Evolutionary conservation across 2,888 invertebrate genomes (phyloP).

Genomic region (Trissoscelio sp.): DNA sequence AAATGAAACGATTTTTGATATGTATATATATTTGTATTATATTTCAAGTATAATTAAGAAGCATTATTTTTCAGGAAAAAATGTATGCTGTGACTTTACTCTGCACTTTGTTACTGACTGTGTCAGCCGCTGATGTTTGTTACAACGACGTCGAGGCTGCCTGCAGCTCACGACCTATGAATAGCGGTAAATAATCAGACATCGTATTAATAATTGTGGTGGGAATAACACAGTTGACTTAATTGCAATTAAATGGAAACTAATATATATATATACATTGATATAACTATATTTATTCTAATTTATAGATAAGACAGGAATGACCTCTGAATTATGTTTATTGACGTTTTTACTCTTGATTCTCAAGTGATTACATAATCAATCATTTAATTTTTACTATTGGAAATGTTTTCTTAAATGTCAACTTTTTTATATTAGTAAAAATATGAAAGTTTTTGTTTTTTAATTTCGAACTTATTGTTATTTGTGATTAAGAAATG

Average conservation of each 20-base stretch:
- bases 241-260: not conserved
- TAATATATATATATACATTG: not conserved
- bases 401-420: too few species aligned
- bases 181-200: constrained; percentile 16
- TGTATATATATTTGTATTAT: too few species aligned
- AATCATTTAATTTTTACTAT: not conserved
- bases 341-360: constrained; percentile 3
- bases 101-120: constrained; percentile 84
- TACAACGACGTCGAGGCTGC: constrained; percentile 86
- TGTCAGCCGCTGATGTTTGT: constrained; percentile 86
- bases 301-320: constrained; percentile 19
- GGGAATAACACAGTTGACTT: too few species aligned
- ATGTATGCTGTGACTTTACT: constrained; percentile 87
- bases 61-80: too few species aligned
- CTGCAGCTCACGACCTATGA: constrained; percentile 84
- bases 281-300: not conserved
- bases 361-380: not conserved
- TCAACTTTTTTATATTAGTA: too few species aligned
- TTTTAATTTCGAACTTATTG: too few species aligned
- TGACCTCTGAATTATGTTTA: constrained; percentile 39
- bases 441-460: not conserved
- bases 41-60: too few species aligned
- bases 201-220: not conserved
- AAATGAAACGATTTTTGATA: too few species aligned
- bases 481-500: too few species aligned